These are phyloP conservation scores for Sarcophaga bullata DNA, from an alignment of 1,140 invertebrate genomes.

Conservation along the genomic window DNA sequence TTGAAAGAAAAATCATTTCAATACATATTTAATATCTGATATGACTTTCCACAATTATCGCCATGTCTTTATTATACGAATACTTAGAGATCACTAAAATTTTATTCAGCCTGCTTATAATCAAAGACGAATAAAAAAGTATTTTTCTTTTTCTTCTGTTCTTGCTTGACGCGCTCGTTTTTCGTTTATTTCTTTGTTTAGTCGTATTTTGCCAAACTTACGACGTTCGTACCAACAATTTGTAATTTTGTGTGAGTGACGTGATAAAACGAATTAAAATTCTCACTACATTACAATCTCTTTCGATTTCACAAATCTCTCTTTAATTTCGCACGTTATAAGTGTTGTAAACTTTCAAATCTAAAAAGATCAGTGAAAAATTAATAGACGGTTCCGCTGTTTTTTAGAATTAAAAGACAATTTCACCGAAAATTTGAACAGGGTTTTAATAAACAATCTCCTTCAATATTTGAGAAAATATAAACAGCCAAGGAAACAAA, in stretches of 20 bases:
- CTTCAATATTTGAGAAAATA: no score
- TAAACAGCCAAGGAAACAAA: no score
- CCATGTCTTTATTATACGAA: slow-evolving; percentile 26
- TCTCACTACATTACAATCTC: not conserved
- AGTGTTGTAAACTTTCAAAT: not conserved
- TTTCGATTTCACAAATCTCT: not conserved
- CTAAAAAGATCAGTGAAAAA: no score
- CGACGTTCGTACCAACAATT: slow-evolving; percentile 13
- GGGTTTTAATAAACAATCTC: no score
- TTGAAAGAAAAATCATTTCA: no score
- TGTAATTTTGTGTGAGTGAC: not conserved
- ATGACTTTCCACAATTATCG: not conserved
- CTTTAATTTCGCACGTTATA: slow-evolving; percentile 4
- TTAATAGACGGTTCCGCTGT: no score
- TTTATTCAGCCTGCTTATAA: not conserved
- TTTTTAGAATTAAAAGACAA: no score
- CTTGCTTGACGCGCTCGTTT: not conserved
- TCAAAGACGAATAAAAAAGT: not conserved
- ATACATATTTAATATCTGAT: no score
- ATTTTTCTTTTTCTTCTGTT: not conserved
- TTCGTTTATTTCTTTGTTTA: slow-evolving; percentile 12
- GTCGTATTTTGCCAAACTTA: slow-evolving; percentile 10
- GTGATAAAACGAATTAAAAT: not conserved
- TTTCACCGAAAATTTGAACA: no score
- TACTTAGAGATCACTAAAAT: slow-evolving; percentile 33